phyloP scores from a whole-genome alignment of 2,113 vertebrate species.

The Sinocyclocheilus rhinocerous region DNA sequence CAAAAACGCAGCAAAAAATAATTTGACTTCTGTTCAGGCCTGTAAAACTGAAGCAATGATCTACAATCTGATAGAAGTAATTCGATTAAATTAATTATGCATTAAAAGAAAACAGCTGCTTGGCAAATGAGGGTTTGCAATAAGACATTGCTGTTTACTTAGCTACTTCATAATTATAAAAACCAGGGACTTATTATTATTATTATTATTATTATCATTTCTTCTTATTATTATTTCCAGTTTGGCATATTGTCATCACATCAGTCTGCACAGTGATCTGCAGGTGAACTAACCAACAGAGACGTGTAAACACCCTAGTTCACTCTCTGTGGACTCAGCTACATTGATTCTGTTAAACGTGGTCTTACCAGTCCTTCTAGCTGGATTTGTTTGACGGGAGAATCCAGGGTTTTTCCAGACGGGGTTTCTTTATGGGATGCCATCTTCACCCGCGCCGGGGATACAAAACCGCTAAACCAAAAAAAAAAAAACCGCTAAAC shows the following conservation, averaged over 20 bases:
- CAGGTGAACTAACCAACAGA: background rate
- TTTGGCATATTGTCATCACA: too few species aligned
- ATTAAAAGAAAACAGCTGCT: background rate
- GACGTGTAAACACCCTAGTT: background rate
- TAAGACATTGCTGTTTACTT: background rate
- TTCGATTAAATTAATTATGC: background rate
- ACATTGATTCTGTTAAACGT: background rate
- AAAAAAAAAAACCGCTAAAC: constrained; percentile 53
- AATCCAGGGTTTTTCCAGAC: constrained; percentile 69
- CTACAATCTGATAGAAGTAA: background rate
- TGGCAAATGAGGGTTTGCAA: background rate
- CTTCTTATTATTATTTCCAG: too few species aligned
- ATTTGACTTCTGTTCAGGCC: background rate
- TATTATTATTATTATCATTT: too few species aligned
- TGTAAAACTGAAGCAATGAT: background rate
- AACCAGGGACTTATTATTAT: background rate
- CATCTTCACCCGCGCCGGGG: constrained; percentile 66
- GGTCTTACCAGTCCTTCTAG: constrained; percentile 85
- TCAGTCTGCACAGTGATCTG: too few species aligned
- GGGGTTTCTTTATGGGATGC: constrained; percentile 77
- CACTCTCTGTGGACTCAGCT: too few species aligned
- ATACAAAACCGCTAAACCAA: constrained; percentile 53
- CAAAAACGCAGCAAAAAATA: background rate
- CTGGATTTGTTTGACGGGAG: constrained; percentile 85
- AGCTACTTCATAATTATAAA: background rate